Evolutionary conservation across 2,797 vertebrate species (phyloP), one percentile per base, ranked within the genome.

Genomic region (Acanthornis magna): DNA sequence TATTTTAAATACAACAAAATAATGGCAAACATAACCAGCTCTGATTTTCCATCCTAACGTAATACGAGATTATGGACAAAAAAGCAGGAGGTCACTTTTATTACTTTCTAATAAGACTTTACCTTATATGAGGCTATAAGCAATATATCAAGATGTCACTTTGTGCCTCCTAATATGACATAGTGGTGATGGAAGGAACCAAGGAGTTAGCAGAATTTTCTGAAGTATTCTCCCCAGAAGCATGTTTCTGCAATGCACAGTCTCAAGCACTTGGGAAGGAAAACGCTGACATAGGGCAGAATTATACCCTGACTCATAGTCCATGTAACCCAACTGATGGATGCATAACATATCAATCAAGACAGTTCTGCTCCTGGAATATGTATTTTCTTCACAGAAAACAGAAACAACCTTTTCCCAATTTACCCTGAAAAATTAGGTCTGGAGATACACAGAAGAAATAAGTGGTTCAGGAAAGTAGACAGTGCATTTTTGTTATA

Each of bases 41-140:
- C 88, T 88, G 96, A 96, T 94, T 94, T 95, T 94, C 95, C 95
- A 95, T 95, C 73, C 74, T 93, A 96, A 96, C 58, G 15, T 81
- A 91, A 93, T 93, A 92, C 91, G 73, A 77, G 84, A 96, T 95
- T 96, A 95, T 89, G 91, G 93, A 91, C 91, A 88, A 95, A 97
- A 96, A 95, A 95, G 92, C 93, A 93, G 89, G 95, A 95, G 88
- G 96, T 95, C 96, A 92, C 93, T 94, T 97, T 96, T 97, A 96
- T 97, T 97, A 96, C 95, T 97, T 97, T 94, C 88, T 97, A 96
- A 97, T 96, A 96, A 96, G 96, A 95, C 96, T 96, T 97, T 97
- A 97, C 94, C 96, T 96, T 97, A 96, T 97, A 96, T 91, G 89
- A 95, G 93, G 89, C 95, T 97, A 96, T 94, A 96, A 96, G 96